Evolutionary conservation across 1,140 invertebrate species (phyloP).

Genomic region (Heliconius melpomene): DNA sequence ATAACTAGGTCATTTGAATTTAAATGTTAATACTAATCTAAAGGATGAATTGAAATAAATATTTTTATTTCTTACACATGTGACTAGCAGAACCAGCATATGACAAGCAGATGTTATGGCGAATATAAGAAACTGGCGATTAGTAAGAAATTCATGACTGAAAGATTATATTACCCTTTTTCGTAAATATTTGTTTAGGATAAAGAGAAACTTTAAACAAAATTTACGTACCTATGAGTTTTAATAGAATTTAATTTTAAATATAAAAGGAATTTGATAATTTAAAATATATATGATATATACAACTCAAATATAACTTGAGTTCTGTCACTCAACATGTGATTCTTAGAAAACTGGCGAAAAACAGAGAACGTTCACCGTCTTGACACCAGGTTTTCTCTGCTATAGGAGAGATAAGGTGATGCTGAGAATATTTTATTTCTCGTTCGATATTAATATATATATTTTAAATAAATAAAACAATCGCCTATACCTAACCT

Average conservation of each 20-base stretch:
- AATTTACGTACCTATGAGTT: too few relatives aligned
- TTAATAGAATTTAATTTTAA: too few relatives aligned
- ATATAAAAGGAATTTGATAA: neutral
- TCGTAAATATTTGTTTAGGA: neutral
- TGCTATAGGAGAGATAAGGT: neutral
- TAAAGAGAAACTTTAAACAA: neutral
- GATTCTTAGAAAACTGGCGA: too few relatives aligned
- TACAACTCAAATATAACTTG: too few relatives aligned
- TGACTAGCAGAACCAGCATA: conserved; percentile 48
- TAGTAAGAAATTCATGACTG: neutral
- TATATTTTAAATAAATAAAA: neutral
- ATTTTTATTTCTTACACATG: conserved; percentile 29
- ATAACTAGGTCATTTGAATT: conserved; percentile 28
- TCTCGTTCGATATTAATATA: neutral
- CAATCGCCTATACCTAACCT: neutral
- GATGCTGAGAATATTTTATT: too few relatives aligned
- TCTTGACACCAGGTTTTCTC: neutral
- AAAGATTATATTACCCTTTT: neutral
- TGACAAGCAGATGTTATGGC: conserved; percentile 60
- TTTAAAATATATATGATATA: too few relatives aligned
- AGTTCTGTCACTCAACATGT: too few relatives aligned
- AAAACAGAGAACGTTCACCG: too few relatives aligned
- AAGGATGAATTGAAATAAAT: conserved; percentile 1
- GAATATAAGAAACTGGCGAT: conserved; percentile 35
- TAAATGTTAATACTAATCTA: conserved; percentile 19